Base-by-base conservation (phyloP, 2,797 vertebrate species). In the Hyperoplus immaculatus region DNA sequence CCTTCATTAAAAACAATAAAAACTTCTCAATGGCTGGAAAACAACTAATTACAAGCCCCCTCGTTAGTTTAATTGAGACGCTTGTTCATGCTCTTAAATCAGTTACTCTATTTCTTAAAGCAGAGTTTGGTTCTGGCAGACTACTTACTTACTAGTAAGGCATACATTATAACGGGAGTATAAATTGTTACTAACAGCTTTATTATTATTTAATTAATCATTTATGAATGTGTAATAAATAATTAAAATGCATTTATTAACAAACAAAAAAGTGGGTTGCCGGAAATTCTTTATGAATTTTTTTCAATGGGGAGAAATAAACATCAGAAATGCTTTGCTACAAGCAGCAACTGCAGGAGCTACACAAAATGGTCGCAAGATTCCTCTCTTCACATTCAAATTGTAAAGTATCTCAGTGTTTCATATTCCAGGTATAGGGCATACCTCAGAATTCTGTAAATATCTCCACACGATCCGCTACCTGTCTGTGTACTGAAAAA, bases 1-100 rank as follows among this genome's bases (percentile, higher is more conserved):
- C 70, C 16, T 59, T 69, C 38, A 81, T 66, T 71, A 58, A 59
- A 80, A 56, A 81, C 74, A 80, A 78, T 72, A 21, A 43, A 29
- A 75, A 72, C 63, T 8, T 66, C 59, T 84, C 73, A 43, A 18
- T 64, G 61, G 66, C 49, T 72, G 55, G 69, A 80, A 80, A 80
- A 77, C 63, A 72, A 67, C 77, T 76, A 59, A 82, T 83, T 82
- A 85, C 68, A 72, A 67, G 60, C 64, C 18, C 59, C 38, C 55
- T 71, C 18, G 43, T 65, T 57, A 8, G 4, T 74, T 74, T 63
- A 73, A 70, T 73, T 57, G 47, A 67, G 47, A 55, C 45, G 42
- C 60, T 72, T 57, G 58, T 66, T 53, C 56, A 51, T 55, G 10
- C 36, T 21, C 46, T 45, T 50, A 50, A 69, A 63, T 16, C 15